phyloP scores from a whole-genome alignment of 2,888 invertebrate genomes.

The Plebejus melissa region DNA sequence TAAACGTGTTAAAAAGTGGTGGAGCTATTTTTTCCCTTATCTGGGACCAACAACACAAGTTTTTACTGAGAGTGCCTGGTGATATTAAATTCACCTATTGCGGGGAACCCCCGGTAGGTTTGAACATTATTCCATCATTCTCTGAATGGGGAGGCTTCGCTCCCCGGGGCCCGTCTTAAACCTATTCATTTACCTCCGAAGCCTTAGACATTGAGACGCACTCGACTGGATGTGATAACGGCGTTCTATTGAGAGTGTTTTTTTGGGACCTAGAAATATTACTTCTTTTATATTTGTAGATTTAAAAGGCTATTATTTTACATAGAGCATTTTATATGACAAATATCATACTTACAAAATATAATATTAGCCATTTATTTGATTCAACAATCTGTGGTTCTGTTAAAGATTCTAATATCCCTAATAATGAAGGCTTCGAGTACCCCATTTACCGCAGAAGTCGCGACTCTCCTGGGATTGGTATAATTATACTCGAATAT shows the following conservation, averaged over 20 bases:
- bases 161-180: constrained; percentile 59
- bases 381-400: background rate
- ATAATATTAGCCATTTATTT: background rate
- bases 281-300: background rate
- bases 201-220: constrained; percentile 62
- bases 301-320: background rate
- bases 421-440: background rate
- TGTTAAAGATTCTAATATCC: background rate
- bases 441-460: constrained; percentile 2
- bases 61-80: background rate
- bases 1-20: background rate
- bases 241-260: constrained; percentile 44
- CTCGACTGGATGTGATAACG: constrained; percentile 63
- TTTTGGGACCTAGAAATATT: too few relatives aligned
- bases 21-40: background rate
- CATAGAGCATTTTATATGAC: background rate
- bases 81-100: constrained; percentile 29
- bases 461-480: background rate
- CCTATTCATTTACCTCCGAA: constrained; percentile 62
- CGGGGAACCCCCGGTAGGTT: constrained; percentile 46
- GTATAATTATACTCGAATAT: constrained; percentile 11
- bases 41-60: background rate
- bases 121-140: constrained; percentile 66
- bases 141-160: constrained; percentile 58
- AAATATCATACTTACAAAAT: background rate